Percentiles rank a stretch among this genome's conserved stretches.
Evolutionary conservation across 2,888 invertebrate genomes (phyloP).

Genomic region (Phlogophora meticulosa): DNA sequence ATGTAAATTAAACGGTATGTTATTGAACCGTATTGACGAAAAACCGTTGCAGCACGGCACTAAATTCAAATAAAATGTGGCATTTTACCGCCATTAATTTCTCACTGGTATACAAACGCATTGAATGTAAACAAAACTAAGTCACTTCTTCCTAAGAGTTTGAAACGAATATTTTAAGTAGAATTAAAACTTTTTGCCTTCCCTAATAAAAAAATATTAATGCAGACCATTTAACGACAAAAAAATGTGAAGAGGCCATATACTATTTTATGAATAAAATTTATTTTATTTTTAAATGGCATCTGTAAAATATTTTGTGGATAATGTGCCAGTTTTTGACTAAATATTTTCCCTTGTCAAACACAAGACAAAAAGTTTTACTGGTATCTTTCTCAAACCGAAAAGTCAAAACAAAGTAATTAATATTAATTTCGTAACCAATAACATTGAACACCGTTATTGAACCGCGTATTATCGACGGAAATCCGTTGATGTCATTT

Average conservation of each 20-base stretch:
- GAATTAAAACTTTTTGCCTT: too few relatives aligned
- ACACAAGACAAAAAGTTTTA: not conserved
- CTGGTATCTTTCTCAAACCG: not conserved
- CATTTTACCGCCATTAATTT: constrained; percentile 25
- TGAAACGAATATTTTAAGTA: too few relatives aligned
- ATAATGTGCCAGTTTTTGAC: constrained; percentile 2
- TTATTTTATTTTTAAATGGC: not conserved
- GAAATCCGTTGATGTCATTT: constrained; percentile 50
- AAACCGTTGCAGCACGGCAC: not conserved
- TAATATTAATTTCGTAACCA: too few relatives aligned
- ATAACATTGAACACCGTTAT: constrained; percentile 13
- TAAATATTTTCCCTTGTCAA: too few relatives aligned
- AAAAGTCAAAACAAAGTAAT: not conserved
- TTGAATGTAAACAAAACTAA: not conserved
- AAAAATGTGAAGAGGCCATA: not conserved
- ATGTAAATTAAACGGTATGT: not conserved
- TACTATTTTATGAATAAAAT: too few relatives aligned
- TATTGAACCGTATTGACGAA: constrained; percentile 1
- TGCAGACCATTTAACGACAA: too few relatives aligned
- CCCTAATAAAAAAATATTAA: not conserved
- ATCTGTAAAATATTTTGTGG: not conserved
- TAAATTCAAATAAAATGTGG: constrained; percentile 23
- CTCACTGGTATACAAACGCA: not conserved
- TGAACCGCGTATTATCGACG: constrained; percentile 10
- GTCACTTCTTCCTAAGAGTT: too few relatives aligned